Evolutionary conservation across 2,797 vertebrate species (phyloP).

Genomic region (Ibycter americanus): DNA sequence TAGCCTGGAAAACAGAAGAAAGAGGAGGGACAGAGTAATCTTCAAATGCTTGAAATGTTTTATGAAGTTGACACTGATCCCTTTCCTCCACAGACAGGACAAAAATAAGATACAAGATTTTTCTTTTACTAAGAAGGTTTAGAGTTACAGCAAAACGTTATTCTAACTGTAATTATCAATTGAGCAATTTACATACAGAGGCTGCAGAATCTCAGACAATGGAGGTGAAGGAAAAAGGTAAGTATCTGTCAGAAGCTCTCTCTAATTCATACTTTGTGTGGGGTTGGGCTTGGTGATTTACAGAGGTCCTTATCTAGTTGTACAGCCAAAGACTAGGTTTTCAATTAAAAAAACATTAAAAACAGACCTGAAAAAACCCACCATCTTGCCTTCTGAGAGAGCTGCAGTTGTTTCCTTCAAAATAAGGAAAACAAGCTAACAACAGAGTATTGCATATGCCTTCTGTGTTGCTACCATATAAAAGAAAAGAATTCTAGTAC

Average conservation of each 20-base stretch:
- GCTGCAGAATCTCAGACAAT: background rate
- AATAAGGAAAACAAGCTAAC: background rate
- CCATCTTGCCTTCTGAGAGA: background rate
- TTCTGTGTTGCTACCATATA: background rate
- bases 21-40: background rate
- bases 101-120: background rate
- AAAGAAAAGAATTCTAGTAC: background rate
- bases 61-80: background rate
- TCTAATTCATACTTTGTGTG: background rate
- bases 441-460: background rate
- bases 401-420: background rate
- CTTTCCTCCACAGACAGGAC: background rate
- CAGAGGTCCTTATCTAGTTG: background rate
- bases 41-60: background rate
- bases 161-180: background rate
- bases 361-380: background rate
- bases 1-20: background rate
- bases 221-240: background rate
- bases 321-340: background rate
- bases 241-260: background rate
- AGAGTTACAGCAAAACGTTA: background rate
- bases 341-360: background rate
- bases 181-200: background rate
- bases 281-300: background rate
- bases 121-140: background rate